A percentile compares a stretch with the other conserved stretches of the same genome.
Evolutionary conservation across 2,797 vertebrate genomes (phyloP).

Genomic region (Hylomyscus alleni): DNA sequence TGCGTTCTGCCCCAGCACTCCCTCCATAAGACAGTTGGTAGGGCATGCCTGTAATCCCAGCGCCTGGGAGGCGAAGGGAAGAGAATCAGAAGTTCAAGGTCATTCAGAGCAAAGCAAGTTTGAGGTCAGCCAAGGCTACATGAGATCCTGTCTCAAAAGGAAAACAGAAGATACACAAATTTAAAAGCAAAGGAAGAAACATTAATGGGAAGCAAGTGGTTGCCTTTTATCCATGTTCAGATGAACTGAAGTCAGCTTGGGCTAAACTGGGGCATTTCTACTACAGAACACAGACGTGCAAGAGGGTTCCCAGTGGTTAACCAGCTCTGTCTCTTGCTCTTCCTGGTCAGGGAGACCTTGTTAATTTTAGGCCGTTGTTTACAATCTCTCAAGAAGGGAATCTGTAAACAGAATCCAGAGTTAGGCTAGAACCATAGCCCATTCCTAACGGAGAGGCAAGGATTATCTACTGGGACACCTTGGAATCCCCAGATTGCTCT

Average conservation of each 20-base stretch:
- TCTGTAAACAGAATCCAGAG: background rate
- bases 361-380: background rate
- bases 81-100: background rate
- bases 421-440: background rate
- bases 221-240: background rate
- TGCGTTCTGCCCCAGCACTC: background rate
- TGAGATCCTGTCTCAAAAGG: background rate
- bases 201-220: background rate
- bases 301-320: background rate
- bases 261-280: background rate
- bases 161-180: background rate
- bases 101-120: background rate
- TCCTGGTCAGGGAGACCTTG: background rate
- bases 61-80: background rate
- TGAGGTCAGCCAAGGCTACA: background rate
- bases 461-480: background rate
- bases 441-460: background rate
- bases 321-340: background rate
- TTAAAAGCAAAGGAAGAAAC: background rate
- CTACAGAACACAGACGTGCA: background rate
- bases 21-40: background rate
- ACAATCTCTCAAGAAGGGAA: background rate
- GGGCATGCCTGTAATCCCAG: background rate
- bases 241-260: constrained; percentile 1
- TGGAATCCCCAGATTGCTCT: background rate